Percentiles rank a stretch among this genome's conserved stretches.
These are phyloP conservation scores for Platysternon megacephalum DNA, from an alignment of 2,113 vertebrate genomes.

Conservation along the genomic window DNA sequence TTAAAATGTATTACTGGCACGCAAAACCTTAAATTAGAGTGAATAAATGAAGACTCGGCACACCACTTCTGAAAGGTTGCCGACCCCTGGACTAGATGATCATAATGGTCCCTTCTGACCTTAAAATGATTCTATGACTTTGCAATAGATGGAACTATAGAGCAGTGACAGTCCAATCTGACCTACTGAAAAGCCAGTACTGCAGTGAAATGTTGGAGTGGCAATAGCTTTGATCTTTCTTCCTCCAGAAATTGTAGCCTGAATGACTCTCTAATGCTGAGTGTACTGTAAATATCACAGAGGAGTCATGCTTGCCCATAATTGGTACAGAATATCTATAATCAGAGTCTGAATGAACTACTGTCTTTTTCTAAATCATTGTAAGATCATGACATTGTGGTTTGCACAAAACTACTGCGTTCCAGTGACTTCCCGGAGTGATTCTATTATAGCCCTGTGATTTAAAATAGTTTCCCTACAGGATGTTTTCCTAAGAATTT, in stretches of 20 bases:
- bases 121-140: background rate
- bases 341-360: accelerated
- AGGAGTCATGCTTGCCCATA: background rate
- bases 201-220: background rate
- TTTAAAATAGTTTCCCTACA: background rate
- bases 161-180: accelerated
- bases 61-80: no score
- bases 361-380: accelerated
- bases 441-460: background rate
- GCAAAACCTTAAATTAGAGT: no score
- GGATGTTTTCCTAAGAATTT: background rate
- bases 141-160: background rate
- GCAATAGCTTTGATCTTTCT: background rate
- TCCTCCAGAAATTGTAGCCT: background rate
- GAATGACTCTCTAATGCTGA: accelerated
- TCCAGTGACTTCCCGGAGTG: accelerated
- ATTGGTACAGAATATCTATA: accelerated
- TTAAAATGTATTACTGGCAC: no score
- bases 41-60: no score
- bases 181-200: background rate
- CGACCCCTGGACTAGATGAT: no score
- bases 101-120: no score
- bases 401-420: background rate
- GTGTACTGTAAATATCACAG: accelerated
- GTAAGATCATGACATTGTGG: accelerated